These are phyloP conservation scores for Benitochromis conjunctus DNA, from an alignment of 2,113 vertebrate genomes.

Conservation along the genomic window DNA sequence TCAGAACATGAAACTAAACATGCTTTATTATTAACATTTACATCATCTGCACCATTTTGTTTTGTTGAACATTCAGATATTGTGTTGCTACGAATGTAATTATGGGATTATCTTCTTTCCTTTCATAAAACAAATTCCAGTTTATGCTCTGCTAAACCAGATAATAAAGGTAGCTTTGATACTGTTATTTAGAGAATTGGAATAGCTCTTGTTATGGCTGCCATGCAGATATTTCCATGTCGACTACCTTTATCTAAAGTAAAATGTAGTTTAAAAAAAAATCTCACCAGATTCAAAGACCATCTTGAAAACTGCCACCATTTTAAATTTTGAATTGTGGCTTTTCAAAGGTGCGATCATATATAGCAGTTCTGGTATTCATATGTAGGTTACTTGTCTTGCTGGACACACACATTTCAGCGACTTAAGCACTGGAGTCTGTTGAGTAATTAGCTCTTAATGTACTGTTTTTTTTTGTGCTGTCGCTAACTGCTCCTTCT, in stretches of 20 bases:
- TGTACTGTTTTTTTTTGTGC: not conserved
- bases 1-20: not conserved
- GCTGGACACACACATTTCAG: not conserved
- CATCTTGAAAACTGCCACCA: not conserved
- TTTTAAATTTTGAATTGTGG: not conserved
- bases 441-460: not conserved
- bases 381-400: not conserved
- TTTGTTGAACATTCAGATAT: not conserved
- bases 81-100: not conserved
- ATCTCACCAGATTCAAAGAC: not conserved
- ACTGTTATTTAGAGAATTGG: not conserved
- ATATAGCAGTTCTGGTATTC: not conserved
- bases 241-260: not conserved
- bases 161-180: not conserved
- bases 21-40: not conserved
- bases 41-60: not conserved
- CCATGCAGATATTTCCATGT: not conserved
- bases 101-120: not conserved
- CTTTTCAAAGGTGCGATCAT: not conserved
- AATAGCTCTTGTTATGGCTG: not conserved
- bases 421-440: not conserved
- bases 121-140: not conserved
- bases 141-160: not conserved
- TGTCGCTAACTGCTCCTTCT: not conserved
- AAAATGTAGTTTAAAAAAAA: not conserved